phyloP scores from a whole-genome alignment of 2,113 vertebrate genomes.

The Ondatra zibethicus region DNA sequence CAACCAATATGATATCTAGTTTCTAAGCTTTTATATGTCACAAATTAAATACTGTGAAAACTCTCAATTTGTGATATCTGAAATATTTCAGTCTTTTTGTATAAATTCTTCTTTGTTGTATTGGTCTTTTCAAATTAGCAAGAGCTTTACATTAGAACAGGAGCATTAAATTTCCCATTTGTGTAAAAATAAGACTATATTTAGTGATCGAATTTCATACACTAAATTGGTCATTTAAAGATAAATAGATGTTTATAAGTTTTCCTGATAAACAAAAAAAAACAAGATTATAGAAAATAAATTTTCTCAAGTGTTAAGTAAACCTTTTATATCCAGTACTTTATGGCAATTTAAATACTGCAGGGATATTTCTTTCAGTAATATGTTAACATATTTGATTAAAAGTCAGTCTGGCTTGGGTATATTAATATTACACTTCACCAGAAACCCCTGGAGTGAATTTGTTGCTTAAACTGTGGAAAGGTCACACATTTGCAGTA shows the following conservation, averaged over 20 bases:
- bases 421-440: conserved; percentile 59
- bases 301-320: conserved; percentile 21
- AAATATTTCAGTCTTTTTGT: background rate
- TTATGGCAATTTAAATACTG: background rate
- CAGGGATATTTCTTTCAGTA: background rate
- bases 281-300: background rate
- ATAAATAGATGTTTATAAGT: background rate
- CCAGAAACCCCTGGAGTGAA: conserved; percentile 45
- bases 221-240: background rate
- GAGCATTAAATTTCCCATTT: background rate
- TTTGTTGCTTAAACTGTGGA: conserved; percentile 69
- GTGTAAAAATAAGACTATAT: background rate
- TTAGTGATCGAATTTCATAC: background rate
- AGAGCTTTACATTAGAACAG: background rate
- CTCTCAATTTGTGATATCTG: background rate
- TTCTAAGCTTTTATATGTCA: background rate
- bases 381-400: conserved; percentile 52
- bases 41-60: background rate
- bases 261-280: background rate
- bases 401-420: conserved; percentile 25
- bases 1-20: background rate
- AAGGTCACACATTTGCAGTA: conserved; percentile 70
- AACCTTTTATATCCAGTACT: background rate
- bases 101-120: background rate
- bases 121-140: background rate